phyloP scores from a whole-genome alignment of 2,113 vertebrate species.

The Hoplias malabaricus region DNA sequence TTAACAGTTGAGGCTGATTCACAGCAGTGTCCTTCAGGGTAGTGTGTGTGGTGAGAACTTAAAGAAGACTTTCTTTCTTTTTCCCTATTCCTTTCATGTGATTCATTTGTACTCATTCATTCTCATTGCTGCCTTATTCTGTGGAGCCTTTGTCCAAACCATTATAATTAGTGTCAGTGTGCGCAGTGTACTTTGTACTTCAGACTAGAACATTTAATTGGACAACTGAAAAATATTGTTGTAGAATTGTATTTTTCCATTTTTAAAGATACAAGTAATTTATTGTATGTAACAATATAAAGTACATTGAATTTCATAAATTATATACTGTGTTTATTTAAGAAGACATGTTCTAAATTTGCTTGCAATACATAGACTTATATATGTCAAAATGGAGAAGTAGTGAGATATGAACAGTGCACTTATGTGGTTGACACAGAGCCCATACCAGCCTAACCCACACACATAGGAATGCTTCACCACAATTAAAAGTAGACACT shows the following conservation, averaged over 20 bases:
- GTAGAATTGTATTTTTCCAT: not conserved
- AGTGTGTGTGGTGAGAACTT: not conserved
- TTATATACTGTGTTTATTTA: not conserved
- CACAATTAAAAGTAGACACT: not conserved
- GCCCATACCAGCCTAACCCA: not conserved
- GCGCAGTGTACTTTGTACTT: not conserved
- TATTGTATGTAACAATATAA: not conserved
- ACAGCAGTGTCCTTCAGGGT: not conserved
- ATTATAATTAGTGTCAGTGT: not conserved
- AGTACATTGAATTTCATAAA: not conserved
- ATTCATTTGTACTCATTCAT: not conserved
- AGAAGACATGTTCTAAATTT: no score
- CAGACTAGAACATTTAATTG: not conserved
- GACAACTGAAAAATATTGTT: not conserved
- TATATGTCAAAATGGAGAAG: not conserved
- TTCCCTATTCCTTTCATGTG: not conserved
- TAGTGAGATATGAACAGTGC: not conserved
- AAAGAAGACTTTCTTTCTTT: not conserved
- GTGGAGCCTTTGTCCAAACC: not conserved
- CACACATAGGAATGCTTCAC: slow-evolving; percentile 7
- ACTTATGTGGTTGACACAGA: not conserved
- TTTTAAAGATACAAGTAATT: not conserved
- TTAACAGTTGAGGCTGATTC: not conserved
- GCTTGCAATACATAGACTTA: not conserved
- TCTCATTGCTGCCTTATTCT: not conserved